phyloP scores from a whole-genome alignment of 2,797 vertebrate genomes.

The Hemibagrus guttatus region DNA sequence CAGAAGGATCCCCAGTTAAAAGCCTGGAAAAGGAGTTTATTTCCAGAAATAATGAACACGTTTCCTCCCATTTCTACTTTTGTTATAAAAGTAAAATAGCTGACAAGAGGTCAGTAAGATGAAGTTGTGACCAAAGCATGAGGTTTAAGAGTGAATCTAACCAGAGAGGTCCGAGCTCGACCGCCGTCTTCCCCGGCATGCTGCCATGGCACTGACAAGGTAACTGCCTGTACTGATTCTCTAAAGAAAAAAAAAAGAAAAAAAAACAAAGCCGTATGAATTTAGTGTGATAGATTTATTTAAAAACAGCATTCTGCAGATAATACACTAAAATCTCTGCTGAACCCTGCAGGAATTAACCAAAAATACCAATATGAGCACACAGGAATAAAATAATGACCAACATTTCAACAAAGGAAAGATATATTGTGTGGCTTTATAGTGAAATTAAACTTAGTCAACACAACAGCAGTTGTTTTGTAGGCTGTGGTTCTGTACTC shows the following conservation, averaged over 20 bases:
- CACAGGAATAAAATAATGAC: background rate
- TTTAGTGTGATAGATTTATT: background rate
- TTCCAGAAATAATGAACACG: background rate
- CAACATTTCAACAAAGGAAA: background rate
- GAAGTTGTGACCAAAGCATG: background rate
- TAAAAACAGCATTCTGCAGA: background rate
- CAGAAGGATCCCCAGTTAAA: background rate
- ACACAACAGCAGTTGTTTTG: background rate
- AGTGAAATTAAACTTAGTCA: background rate
- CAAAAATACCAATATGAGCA: background rate
- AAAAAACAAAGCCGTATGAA: background rate
- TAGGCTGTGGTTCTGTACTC: conserved; percentile 46
- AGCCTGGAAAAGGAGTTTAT: background rate
- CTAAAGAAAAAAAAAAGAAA: conserved; percentile 56
- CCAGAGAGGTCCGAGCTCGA: conserved; percentile 92
- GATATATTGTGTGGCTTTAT: background rate
- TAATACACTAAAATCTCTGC: background rate
- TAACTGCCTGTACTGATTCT: conserved; percentile 85
- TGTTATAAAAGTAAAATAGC: background rate
- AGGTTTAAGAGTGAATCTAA: conserved; percentile 59
- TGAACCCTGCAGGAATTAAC: background rate
- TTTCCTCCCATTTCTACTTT: background rate
- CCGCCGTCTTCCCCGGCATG: conserved; percentile 92
- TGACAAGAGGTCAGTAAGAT: background rate
- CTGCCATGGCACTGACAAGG: conserved; percentile 91